Base-by-base conservation (phyloP, 1,140 invertebrate species). In the Leptoteleia sp. region DNA sequence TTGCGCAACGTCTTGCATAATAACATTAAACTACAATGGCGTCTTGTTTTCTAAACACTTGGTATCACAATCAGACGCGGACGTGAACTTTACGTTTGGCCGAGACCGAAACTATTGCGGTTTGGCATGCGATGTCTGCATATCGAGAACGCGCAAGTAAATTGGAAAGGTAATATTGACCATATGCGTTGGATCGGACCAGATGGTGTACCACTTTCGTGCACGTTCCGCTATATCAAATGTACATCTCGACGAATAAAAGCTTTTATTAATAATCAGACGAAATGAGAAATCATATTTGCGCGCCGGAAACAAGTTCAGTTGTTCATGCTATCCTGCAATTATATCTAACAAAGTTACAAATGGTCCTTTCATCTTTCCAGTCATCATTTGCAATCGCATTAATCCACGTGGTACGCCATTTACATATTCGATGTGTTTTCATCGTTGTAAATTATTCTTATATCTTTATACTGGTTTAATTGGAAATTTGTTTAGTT, bases 121-220 rank as follows among this genome's bases (percentile, higher is more conserved):
- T 48, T 54, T 47, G 52, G 57, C 42, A 70, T 33, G 31, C 64
- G 22, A 50, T 64, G 45, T 43, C 22, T 55, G 68, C 48, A 68
- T 57, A 40, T 40, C 19, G 57, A 54, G 62, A 65, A 43, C 52
- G 33, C 33, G 7, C 37, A n/a, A 13, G 8, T 9, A 22, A 31
- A 54, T 38, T 38, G 27, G 8, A 54, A 40, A 67, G 71, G 29
- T 62, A 71, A 71, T 76, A 57, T 62, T 70, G 50, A 72, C 78
- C 78, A 76, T 80, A 76, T 80, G 78, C 48, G 59, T n/a, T 22
- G 31, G 37, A 38, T 50, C 37, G 42, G 61, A 64, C 70, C 79
- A 81, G 61, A 81, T 85, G 84, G 81, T 59, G 83, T 83, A 80
- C 82, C 42, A 85, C 84, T 85, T 85, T 84, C 54, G 54, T 71